These are phyloP conservation scores for Lacanobia wlatinum DNA, from an alignment of 2,888 invertebrate genomes.

Conservation along the genomic window DNA sequence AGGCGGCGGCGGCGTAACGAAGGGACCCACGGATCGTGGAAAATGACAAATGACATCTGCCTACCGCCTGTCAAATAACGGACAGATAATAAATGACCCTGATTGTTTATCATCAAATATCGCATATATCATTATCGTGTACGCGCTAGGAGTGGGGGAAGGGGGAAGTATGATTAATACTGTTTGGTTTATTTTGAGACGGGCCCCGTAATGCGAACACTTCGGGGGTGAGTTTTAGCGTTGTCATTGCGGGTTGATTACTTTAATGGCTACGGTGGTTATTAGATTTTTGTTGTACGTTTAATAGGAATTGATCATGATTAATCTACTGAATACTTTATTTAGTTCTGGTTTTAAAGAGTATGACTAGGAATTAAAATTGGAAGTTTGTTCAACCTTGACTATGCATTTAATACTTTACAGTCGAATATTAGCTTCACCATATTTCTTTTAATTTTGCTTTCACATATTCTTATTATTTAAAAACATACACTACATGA, in stretches of 20 bases:
- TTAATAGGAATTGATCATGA: slow-evolving; percentile 67
- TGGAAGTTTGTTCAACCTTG: neutral
- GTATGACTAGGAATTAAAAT: neutral
- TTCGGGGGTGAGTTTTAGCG: slow-evolving; percentile 83
- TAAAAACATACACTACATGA: neutral
- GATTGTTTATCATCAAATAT: slow-evolving; percentile 92
- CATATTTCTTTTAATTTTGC: too few relatives aligned
- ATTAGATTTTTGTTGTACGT: slow-evolving; percentile 71
- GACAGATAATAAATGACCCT: slow-evolving; percentile 92
- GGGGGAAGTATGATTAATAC: slow-evolving; percentile 88
- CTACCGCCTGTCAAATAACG: slow-evolving; percentile 93
- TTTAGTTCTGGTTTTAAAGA: slow-evolving; percentile 17
- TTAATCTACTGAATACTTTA: slow-evolving; percentile 54
- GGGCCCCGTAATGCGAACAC: slow-evolving; percentile 84
- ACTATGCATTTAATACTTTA: neutral
- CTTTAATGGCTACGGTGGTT: slow-evolving; percentile 72
- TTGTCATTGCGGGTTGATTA: slow-evolving; percentile 85
- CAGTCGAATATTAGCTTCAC: neutral
- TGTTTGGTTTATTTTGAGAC: slow-evolving; percentile 89
- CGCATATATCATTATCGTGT: slow-evolving; percentile 91
- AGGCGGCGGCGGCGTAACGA: slow-evolving; percentile 90
- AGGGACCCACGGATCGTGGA: slow-evolving; percentile 90
- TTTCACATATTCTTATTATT: neutral
- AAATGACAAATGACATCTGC: slow-evolving; percentile 93
- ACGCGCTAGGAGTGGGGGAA: slow-evolving; percentile 82